Percentiles rank a stretch among this genome's conserved stretches.
Conservation (phyloP, 2,888 invertebrate genomes). For the Chydorus sphaericus region DNA sequence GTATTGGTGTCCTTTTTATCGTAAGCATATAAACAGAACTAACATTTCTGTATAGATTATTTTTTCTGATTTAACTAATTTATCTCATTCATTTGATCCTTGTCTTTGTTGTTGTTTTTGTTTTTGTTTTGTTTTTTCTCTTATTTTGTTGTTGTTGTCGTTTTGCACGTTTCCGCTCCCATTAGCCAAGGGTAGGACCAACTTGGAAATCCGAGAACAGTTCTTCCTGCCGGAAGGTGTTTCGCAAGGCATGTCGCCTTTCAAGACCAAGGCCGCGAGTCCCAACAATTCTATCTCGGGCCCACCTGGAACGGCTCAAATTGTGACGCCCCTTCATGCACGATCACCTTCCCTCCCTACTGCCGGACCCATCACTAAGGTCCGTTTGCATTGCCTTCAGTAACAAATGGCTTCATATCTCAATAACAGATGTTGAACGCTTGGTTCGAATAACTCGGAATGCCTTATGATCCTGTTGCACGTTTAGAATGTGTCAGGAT, state of each 20-base stretch:
- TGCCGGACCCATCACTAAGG: constrained; percentile 93
- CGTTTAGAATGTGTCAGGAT: not conserved
- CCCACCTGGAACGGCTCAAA: constrained; percentile 11
- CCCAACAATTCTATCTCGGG: constrained; percentile 45
- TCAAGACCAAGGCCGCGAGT: constrained; percentile 69
- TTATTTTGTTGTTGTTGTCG: constrained; percentile 19
- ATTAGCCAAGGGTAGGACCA: constrained; percentile 97
- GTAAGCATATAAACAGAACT: constrained; percentile 8
- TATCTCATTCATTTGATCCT: constrained; percentile 15
- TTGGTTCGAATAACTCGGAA: too few species aligned
- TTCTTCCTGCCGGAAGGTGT: constrained; percentile 97
- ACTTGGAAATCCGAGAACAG: constrained; percentile 97
- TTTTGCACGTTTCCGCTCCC: constrained; percentile 9
- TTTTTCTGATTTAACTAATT: not conserved
- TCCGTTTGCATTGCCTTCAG: constrained; percentile 34
- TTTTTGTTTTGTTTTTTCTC: constrained; percentile 20
- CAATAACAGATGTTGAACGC: too few species aligned
- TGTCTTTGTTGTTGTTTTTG: not conserved
- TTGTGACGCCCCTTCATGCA: constrained; percentile 4
- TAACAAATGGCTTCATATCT: too few species aligned
- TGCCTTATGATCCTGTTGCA: not conserved
- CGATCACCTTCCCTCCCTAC: constrained; percentile 24
- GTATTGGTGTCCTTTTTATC: constrained; percentile 51
- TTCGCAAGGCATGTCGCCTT: constrained; percentile 96
- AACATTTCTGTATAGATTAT: not conserved